phyloP scores from a whole-genome alignment of 2,888 invertebrate genomes.

The Schizotus pectinicornis region DNA sequence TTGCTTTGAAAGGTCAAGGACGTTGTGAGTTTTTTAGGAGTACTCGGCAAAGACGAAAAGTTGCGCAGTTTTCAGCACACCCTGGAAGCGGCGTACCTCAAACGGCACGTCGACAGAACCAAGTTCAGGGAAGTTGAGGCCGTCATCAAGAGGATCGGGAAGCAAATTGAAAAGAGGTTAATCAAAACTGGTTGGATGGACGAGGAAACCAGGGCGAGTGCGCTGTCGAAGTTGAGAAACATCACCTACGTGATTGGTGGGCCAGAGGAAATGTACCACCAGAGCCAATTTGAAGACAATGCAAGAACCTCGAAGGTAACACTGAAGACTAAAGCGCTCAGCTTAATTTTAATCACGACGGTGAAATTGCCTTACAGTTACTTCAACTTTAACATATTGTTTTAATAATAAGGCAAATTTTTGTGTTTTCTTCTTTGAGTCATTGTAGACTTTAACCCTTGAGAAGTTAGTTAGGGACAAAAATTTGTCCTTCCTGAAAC shows the following conservation, averaged over 20 bases:
- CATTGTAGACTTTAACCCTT: too few relatives aligned
- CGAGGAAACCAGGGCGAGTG: constrained; percentile 31
- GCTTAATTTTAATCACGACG: too few relatives aligned
- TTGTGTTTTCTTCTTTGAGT: too few relatives aligned
- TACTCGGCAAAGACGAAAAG: too few relatives aligned
- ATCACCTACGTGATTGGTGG: constrained; percentile 38
- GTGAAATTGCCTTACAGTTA: too few relatives aligned
- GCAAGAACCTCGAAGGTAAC: constrained; percentile 47
- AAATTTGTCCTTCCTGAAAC: background rate
- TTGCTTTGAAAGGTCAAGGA: constrained; percentile 18
- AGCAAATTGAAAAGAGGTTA: constrained; percentile 33
- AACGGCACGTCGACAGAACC: constrained; percentile 30
- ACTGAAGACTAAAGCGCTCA: too few relatives aligned
- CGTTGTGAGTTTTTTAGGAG: constrained; percentile 10
- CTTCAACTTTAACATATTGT: too few relatives aligned
- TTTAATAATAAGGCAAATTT: too few relatives aligned
- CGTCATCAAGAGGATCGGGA: constrained; percentile 37
- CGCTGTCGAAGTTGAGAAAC: constrained; percentile 33
- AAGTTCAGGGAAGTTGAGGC: constrained; percentile 32
- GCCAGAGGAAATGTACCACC: constrained; percentile 41
- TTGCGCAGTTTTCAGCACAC: constrained; percentile 32
- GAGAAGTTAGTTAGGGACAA: too few relatives aligned
- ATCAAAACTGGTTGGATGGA: constrained; percentile 38
- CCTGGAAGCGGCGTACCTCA: constrained; percentile 34
- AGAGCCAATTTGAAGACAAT: constrained; percentile 33